phyloP scores from a whole-genome alignment of 2,888 invertebrate species.

The Argynnis bischoffii region DNA sequence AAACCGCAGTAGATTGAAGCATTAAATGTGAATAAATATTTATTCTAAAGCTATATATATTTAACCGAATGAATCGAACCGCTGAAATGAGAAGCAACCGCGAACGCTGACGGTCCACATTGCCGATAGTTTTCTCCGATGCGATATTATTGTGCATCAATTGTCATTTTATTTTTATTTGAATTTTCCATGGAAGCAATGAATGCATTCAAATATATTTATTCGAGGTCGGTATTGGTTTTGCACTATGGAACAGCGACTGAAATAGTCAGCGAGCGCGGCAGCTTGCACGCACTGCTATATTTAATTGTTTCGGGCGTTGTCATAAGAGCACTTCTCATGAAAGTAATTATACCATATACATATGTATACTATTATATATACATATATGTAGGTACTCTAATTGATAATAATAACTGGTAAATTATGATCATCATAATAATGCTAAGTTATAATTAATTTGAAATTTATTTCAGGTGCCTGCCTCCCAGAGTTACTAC shows the following conservation, averaged over 20 bases:
- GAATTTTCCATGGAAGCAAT: slow-evolving; percentile 40
- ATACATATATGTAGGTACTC: too few relatives aligned
- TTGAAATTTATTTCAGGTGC: slow-evolving; percentile 46
- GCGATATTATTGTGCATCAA: slow-evolving; percentile 4
- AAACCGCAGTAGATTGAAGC: background rate
- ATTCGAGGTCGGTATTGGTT: slow-evolving; percentile 66
- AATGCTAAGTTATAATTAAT: background rate
- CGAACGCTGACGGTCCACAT: slow-evolving; percentile 4
- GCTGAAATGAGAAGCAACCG: slow-evolving; percentile 18
- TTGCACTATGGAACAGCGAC: slow-evolving; percentile 64
- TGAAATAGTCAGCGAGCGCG: slow-evolving; percentile 48
- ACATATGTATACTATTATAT: too few relatives aligned
- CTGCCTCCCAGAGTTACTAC: slow-evolving; percentile 22
- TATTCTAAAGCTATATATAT: slow-evolving; percentile 13
- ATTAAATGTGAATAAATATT: slow-evolving; percentile 1
- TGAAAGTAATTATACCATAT: too few relatives aligned
- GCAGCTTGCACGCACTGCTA: slow-evolving; percentile 7
- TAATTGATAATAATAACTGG: background rate
- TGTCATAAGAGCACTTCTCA: too few relatives aligned
- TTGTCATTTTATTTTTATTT: slow-evolving; percentile 10
- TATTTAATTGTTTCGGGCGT: slow-evolving; percentile 1
- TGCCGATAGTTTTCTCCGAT: background rate
- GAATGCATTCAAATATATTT: slow-evolving; percentile 57
- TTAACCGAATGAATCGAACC: slow-evolving; percentile 4
- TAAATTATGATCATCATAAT: background rate